Evolutionary conservation across 2,113 vertebrate species (phyloP).

Genomic region (Xiphophorus hellerii): DNA sequence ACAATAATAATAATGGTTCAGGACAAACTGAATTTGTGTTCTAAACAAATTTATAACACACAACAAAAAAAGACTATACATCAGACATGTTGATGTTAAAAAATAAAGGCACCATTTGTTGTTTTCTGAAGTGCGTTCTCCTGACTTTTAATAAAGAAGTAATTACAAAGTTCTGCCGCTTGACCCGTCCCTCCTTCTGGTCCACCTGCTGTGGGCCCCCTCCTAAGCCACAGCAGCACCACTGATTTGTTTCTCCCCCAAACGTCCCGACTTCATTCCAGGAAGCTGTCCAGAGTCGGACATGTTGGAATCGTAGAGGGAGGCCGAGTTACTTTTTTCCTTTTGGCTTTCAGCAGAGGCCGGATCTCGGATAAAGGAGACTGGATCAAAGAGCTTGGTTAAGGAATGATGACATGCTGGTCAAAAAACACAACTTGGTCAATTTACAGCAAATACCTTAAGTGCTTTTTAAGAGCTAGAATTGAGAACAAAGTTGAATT

Average conservation of each 20-base stretch:
- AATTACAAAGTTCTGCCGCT: not conserved
- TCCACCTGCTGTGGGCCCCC: not conserved
- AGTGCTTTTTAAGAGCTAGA: too few species aligned
- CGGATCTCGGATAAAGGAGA: constrained; percentile 80
- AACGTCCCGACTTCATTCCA: constrained; percentile 59
- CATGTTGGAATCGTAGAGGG: constrained; percentile 48
- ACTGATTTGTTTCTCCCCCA: not conserved
- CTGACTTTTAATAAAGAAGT: constrained; percentile 18
- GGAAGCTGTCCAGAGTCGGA: constrained; percentile 78
- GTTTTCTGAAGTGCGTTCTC: not conserved
- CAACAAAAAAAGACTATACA: constrained; percentile 8
- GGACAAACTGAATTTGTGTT: not conserved
- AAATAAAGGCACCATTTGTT: constrained; percentile 1
- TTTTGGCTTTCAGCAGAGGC: constrained; percentile 79
- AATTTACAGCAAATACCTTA: too few species aligned
- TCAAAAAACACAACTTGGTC: not conserved
- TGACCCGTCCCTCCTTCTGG: too few species aligned
- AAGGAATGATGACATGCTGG: constrained; percentile 46
- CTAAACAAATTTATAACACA: not conserved
- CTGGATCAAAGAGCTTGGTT: constrained; percentile 63
- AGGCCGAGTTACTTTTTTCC: constrained; percentile 82
- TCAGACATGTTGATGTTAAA: not conserved
- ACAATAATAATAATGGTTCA: not conserved
- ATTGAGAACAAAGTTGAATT: too few species aligned
- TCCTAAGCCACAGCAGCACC: constrained; percentile 15